phyloP scores from a whole-genome alignment of 2,113 vertebrate species.

The Gasterosteus aculeatus region DNA sequence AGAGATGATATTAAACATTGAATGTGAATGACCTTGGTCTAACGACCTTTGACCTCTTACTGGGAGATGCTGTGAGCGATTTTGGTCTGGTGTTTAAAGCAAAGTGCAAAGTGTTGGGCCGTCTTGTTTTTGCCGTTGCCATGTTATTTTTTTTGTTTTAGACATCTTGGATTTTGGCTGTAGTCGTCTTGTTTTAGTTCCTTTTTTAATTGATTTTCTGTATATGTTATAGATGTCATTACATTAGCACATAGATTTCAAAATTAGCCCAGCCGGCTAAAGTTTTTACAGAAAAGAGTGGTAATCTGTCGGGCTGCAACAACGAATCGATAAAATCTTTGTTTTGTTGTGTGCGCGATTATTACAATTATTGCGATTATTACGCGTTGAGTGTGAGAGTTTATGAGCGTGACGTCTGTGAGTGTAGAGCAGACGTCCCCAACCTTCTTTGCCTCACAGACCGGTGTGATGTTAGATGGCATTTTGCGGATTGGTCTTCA shows the following conservation, averaged over 20 bases:
- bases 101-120: background rate
- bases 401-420: too few relatives aligned
- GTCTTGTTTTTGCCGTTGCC: background rate
- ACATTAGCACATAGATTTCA: background rate
- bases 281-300: background rate
- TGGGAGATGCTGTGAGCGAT: background rate
- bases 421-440: too few relatives aligned
- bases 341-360: too few relatives aligned
- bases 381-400: too few relatives aligned
- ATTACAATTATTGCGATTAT: too few relatives aligned
- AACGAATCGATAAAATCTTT: too few relatives aligned
- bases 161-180: background rate
- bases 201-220: background rate
- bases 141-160: background rate
- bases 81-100: background rate
- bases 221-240: background rate
- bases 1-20: background rate
- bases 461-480: too few relatives aligned
- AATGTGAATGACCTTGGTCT: background rate
- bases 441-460: too few relatives aligned
- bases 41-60: constrained; percentile 3
- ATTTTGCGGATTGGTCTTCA: too few relatives aligned
- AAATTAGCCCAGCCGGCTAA: background rate
- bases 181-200: background rate
- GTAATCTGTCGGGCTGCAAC: background rate